Base-by-base conservation (phyloP, 2,797 vertebrate species). In the Halcyon badia region DNA sequence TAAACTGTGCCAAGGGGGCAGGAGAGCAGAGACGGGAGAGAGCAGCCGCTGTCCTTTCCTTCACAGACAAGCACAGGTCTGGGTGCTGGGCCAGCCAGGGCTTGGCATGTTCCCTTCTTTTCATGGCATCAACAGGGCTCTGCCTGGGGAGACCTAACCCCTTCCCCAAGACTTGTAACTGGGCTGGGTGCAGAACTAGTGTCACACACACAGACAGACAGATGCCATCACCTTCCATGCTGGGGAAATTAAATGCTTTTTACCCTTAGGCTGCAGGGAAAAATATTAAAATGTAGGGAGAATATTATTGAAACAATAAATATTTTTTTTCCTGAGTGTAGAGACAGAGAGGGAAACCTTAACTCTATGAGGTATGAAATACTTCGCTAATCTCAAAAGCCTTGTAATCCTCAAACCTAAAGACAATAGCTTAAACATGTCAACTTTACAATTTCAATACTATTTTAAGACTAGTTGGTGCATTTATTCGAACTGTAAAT, bases 241-340 rank as follows among this genome's bases (percentile, higher is more conserved):
- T 58, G 56, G 58, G n/a, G 42, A 82, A 89, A 93, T 84, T 3
- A 82, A 84, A 85, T 77, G 61, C 18, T 84, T 96, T 91, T 89
- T 93, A 42, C 37, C 66, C 39, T 87, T 79, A 79, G 70, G 35
- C 30, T 82, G 39, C 46, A 69, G 66, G 83, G 26, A 48, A 79
- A 93, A 91, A 46, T 51, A 81, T 28, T 25, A 66, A 61, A 58
- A 89, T 90, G 90, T 64, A 87, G 42, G 54, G 35, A 66, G 52
- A 92, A 77, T 87, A 85, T 73, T 90, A 73, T 8, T 80, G 73
- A 66, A 94, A 81, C 9, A 72, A 35, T 81, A 91, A 54, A 16
- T 75, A 39, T 39, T 61, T 73, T 89, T 89, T 79, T 93, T 46
- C 76, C 54, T 70, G 62, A 56, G 8, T 52, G 14, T 37, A 65